Conservation (phyloP, 2,888 invertebrate genomes). For the Octonoba sinensis region DNA sequence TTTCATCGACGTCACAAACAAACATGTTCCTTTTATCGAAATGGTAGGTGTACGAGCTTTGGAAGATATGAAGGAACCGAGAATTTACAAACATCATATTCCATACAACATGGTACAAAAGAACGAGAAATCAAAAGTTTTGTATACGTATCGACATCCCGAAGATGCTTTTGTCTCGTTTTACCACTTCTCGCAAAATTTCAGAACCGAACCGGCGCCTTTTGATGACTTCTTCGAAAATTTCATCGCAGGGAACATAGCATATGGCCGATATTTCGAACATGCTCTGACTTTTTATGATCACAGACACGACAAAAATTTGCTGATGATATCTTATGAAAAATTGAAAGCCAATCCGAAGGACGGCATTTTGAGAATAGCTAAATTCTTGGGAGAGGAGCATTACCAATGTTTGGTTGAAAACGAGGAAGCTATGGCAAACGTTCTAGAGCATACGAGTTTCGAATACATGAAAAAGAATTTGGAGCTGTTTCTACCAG, state of each 20-base stretch:
- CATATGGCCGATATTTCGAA: constrained; percentile 32
- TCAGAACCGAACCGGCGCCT: not conserved
- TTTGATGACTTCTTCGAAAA: constrained; percentile 24
- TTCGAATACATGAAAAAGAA: constrained; percentile 40
- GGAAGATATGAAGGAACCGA: constrained; percentile 12
- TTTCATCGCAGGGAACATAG: constrained; percentile 12
- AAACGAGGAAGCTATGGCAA: constrained; percentile 1
- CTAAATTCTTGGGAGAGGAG: constrained; percentile 28
- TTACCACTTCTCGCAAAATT: constrained; percentile 68
- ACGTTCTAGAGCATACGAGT: constrained; percentile 21
- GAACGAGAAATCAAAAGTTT: constrained; percentile 67
- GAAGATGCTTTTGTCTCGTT: constrained; percentile 72
- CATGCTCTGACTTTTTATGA: constrained; percentile 27
- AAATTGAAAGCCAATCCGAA: not conserved
- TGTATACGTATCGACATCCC: constrained; percentile 72
- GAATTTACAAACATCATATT: constrained; percentile 31
- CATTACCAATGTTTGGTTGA: constrained; percentile 2
- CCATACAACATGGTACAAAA: constrained; percentile 41
- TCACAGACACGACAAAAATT: constrained; percentile 6
- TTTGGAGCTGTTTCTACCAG: not conserved
- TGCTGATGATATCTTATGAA: constrained; percentile 44
- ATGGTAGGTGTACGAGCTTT: constrained; percentile 28
- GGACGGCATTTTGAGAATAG: constrained; percentile 30
- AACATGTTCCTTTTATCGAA: constrained; percentile 41
- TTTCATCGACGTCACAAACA: constrained; percentile 61